Conservation (phyloP, 64 coral and sea anemone genomes). For the Porites lutea region DNA sequence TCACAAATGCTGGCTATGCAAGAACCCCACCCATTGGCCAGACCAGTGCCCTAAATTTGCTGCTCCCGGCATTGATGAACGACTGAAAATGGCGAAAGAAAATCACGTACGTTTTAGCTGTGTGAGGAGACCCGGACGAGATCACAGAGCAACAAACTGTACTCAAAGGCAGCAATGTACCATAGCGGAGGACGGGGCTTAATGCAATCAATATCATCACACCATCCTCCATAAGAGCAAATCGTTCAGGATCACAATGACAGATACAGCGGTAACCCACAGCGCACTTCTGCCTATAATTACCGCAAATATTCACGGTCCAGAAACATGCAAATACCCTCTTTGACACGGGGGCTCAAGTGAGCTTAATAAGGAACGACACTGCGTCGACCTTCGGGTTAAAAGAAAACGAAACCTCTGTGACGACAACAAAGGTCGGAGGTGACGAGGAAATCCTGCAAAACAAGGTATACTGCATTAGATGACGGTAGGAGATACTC, state of each 20-base stretch:
- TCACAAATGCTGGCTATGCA: slow-evolving; percentile 60
- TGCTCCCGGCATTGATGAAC: slow-evolving; percentile 33
- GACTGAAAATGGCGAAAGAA: slow-evolving; percentile 32
- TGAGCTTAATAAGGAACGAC: slow-evolving; percentile 12
- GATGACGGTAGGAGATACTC: too few relatives aligned
- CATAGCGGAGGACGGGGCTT: slow-evolving; percentile 34
- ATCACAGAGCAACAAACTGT: slow-evolving; percentile 32
- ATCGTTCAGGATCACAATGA: slow-evolving; percentile 34
- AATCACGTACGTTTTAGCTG: slow-evolving; percentile 80
- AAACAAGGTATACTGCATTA: slow-evolving; percentile 30
- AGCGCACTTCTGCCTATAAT: slow-evolving; percentile 10
- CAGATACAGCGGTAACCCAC: slow-evolving; percentile 15
- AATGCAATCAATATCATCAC: slow-evolving; percentile 39
- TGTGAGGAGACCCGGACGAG: slow-evolving; percentile 53
- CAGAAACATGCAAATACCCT: too few relatives aligned
- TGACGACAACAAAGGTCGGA: slow-evolving; percentile 50
- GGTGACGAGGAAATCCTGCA: slow-evolving; percentile 35
- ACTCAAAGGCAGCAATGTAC: slow-evolving; percentile 39
- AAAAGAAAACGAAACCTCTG: slow-evolving; percentile 4
- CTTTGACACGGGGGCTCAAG: slow-evolving; percentile 10
- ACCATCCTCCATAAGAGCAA: slow-evolving; percentile 62
- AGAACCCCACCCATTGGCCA: slow-evolving; percentile 35
- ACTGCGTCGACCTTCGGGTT: background rate
- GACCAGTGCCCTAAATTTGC: slow-evolving; percentile 51
- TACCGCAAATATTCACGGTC: background rate